Evolutionary conservation across 2,888 invertebrate genomes (phyloP), one percentile per base, ranked within the genome.

Genomic region (Drosophila rellima): DNA sequence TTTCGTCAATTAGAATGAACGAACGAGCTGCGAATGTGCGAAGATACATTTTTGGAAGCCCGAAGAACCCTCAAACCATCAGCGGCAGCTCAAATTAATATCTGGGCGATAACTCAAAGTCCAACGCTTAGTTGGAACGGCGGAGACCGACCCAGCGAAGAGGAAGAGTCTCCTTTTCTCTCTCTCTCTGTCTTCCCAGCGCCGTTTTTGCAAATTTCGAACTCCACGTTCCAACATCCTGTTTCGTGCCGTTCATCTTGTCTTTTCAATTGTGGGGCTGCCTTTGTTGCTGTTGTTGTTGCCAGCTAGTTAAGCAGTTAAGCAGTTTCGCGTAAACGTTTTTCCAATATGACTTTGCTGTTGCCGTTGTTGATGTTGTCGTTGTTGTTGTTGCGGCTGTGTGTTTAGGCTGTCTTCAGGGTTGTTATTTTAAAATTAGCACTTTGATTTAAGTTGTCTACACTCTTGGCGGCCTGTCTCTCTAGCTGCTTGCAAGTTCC

Each of bases 391-490:
- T 31, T 65, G 69, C 33, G 81, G 65, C 82, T 83, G 88, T 83
- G 88, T 83, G 82, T 83, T 83, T 83, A 83, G 88, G 88, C 82
- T 83, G 82, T 83, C 82, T 83, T 70, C 82, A 83, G 88, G 88
- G 84, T 81, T 85, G 87, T 85, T 88, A 88, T 85, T 85, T 85
- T 85, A 88, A 85, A 85, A 85, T 85, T 88, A 85, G 85, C 85
- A 85, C 87, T 85, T 88, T 85, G 89, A 85, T 85, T 88, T 84
- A 88, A 88, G 87, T 84, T 85, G 89, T 85, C 85, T 88, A 86
- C 89, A 88, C 87, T 88, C 81, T 78, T 71, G 81, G 87, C 84
- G 80, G 83, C 77, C 78, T 77, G 83, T 82, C 80, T 82, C 77
- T 70, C 72, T 52, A 62, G 63, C 29, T 51, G 31, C 37, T 72